Base-by-base conservation (phyloP, 2,888 invertebrate genomes). In the Linyphia triangularis region DNA sequence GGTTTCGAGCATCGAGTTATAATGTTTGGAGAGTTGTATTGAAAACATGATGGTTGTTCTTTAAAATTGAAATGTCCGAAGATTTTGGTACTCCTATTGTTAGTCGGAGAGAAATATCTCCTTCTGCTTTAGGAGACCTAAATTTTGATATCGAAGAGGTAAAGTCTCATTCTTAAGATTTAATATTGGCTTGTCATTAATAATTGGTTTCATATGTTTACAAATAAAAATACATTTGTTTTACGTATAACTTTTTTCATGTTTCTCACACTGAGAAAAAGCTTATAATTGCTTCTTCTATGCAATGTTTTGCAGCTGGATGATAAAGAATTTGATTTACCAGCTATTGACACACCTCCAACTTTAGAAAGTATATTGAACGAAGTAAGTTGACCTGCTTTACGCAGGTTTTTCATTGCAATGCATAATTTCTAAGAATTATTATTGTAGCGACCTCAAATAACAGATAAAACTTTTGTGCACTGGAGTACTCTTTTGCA, bases 281-380 rank as follows among this genome's bases (percentile, higher is more conserved):
- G 2, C 13, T 2, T 51, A 51, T 51, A 51, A 51, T 2, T 5
- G n/a, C 1, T 51, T 4, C 2, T n/a, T n/a, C n/a, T n/a, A n/a
- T 33, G 33, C 4, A 6, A 33, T 33, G 33, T 26, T 22, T 59
- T 94, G 81, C 91, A 96, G 96, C 93, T 96, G 90, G 96, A 96
- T 92, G 96, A 96, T 93, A 94, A 95, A 72, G 96, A 97, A 92
- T 96, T 95, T 93, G 95, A 96, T 90, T 95, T 97, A 92, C 96
- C 96, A 67, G 94, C 95, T n/a, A 94, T 96, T 84, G 95, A 95
- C 88, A 94, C 95, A 90, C 94, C 96, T 90, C 96, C 96, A 19
- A 95, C 96, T 0, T 93, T 97, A 91, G 97, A 96, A 92, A 96
- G 96, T 92, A 96, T 97, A 91, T 93, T 97, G 69, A 96, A 96